phyloP scores from a whole-genome alignment of 2,113 vertebrate genomes.

The Dolichallabes microphthalmus region DNA sequence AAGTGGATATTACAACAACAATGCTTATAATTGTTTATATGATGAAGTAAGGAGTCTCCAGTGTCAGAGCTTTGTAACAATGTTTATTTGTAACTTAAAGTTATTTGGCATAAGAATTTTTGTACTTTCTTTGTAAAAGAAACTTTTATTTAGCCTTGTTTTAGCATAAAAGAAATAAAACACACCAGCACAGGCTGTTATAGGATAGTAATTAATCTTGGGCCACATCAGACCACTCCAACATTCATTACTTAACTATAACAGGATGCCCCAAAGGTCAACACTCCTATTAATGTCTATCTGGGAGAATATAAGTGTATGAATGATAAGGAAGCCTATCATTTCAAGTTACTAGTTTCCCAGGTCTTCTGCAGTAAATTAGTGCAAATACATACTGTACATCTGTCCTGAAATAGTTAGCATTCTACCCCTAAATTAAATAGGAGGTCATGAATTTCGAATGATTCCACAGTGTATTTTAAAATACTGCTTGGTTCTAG shows the following conservation, averaged over 20 bases:
- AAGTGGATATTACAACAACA: neutral
- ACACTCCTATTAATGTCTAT: neutral
- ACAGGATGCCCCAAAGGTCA: neutral
- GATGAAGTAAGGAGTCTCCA: neutral
- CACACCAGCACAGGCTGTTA: neutral
- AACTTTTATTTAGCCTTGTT: neutral
- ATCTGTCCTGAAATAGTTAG: neutral
- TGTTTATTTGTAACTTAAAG: neutral
- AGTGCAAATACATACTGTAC: neutral
- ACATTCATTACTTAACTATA: neutral
- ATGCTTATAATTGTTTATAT: neutral
- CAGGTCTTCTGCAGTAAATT: neutral
- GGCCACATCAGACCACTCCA: neutral
- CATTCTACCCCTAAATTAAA: neutral
- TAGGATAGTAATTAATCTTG: neutral
- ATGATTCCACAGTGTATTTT: conserved; percentile 29
- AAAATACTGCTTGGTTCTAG: neutral
- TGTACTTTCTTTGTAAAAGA: neutral
- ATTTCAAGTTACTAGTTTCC: neutral
- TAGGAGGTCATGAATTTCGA: conserved; percentile 16
- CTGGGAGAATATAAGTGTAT: neutral
- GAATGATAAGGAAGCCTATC: neutral
- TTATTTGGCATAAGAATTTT: neutral
- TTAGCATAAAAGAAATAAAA: neutral
- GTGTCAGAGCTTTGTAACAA: neutral